Conservation (phyloP, 2,888 invertebrate genomes). For the Unio delphinus region DNA sequence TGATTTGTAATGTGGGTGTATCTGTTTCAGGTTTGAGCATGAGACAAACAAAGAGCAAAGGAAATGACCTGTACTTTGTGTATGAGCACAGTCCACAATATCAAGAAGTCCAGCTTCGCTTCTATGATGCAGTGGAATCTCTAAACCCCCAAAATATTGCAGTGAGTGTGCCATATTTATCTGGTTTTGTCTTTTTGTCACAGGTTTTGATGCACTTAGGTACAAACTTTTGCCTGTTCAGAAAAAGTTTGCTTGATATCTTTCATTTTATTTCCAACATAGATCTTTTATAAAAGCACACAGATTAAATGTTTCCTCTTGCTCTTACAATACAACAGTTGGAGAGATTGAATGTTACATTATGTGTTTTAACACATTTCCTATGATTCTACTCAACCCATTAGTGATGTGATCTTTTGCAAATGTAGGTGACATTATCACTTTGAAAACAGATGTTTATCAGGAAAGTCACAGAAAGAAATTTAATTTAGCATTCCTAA, state of each 20-base stretch:
- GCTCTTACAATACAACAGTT: background rate
- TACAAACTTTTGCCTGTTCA: background rate
- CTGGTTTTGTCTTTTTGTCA: background rate
- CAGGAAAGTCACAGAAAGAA: too few species aligned
- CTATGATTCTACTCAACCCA: too few species aligned
- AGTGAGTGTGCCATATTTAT: conserved; percentile 70
- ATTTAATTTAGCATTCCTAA: too few species aligned
- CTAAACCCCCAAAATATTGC: conserved; percentile 85
- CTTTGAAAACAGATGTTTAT: too few species aligned
- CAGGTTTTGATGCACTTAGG: background rate
- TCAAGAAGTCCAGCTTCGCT: conserved; percentile 82
- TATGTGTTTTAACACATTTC: too few species aligned
- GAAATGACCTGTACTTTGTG: conserved; percentile 78
- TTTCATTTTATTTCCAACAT: background rate
- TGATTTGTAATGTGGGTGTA: background rate
- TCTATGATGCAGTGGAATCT: conserved; percentile 84
- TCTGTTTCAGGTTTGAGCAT: conserved; percentile 78
- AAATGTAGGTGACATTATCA: too few species aligned
- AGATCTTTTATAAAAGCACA: background rate
- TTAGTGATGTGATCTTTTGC: too few species aligned
- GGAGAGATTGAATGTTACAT: background rate
- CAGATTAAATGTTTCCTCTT: background rate
- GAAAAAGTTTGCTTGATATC: background rate
- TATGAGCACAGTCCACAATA: conserved; percentile 84
- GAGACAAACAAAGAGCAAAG: conserved; percentile 76